phyloP scores from a whole-genome alignment of 2,113 vertebrate species.

The Protobothrops flavoviridis region DNA sequence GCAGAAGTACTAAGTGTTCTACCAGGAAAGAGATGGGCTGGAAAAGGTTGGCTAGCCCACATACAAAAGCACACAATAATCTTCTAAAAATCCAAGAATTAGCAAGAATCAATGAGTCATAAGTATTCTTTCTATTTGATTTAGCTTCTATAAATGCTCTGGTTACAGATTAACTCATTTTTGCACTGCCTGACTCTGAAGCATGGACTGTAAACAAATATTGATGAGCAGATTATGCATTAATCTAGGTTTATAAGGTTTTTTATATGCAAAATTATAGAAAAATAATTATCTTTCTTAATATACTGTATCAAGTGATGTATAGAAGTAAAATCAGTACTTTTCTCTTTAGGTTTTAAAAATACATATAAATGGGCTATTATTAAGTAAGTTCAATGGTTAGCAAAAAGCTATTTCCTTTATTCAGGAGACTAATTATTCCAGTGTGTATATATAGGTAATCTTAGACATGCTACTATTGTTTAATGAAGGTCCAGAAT shows the following conservation, averaged over 20 bases:
- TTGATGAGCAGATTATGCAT: background rate
- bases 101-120: background rate
- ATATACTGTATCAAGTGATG: background rate
- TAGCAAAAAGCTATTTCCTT: background rate
- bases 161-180: slow-evolving; percentile 63
- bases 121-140: slow-evolving; percentile 18
- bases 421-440: background rate
- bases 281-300: background rate
- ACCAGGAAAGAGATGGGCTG: background rate
- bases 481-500: background rate
- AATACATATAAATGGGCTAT: background rate
- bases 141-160: slow-evolving; percentile 5
- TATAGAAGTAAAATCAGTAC: background rate
- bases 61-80: slow-evolving; percentile 46
- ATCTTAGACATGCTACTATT: background rate
- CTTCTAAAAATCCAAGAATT: slow-evolving; percentile 13
- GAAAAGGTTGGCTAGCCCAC: slow-evolving; percentile 39
- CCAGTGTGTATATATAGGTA: background rate
- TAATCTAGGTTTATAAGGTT: background rate
- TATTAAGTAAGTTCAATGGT: background rate
- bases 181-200: background rate
- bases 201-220: background rate
- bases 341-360: background rate
- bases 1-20: background rate
- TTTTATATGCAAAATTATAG: background rate